phyloP scores from a whole-genome alignment of 2,113 vertebrate species.

The Phoxinus phoxinus region DNA sequence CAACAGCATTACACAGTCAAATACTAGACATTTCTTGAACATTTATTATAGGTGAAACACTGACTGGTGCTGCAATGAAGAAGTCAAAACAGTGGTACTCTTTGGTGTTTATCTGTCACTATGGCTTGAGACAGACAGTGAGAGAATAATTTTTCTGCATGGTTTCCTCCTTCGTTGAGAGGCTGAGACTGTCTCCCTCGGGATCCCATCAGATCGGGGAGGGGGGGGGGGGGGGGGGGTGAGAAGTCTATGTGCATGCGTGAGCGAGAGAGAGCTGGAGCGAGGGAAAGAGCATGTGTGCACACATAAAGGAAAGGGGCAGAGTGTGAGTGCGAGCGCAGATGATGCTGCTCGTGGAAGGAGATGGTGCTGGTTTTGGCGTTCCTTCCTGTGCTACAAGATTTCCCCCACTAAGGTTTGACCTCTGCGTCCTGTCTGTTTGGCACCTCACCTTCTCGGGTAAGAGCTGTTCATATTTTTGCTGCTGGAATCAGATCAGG shows the following conservation, averaged over 20 bases:
- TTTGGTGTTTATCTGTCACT: slow-evolving; percentile 61
- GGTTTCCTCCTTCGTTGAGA: slow-evolving; percentile 74
- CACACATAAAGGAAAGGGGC: slow-evolving; percentile 47
- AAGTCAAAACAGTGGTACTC: slow-evolving; percentile 13
- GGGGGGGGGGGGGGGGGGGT: slow-evolving; percentile 66
- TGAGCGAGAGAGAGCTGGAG: slow-evolving; percentile 45
- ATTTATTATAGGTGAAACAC: not conserved
- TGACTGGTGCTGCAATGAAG: not conserved
- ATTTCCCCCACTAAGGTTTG: slow-evolving; percentile 91
- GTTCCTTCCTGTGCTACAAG: slow-evolving; percentile 79
- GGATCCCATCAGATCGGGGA: slow-evolving; percentile 74
- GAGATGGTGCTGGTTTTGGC: slow-evolving; percentile 59
- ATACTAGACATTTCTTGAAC: not conserved
- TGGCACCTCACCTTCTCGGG: slow-evolving; percentile 81
- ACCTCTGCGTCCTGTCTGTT: slow-evolving; percentile 88
- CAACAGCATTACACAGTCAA: not conserved
- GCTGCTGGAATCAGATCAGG: slow-evolving; percentile 63
- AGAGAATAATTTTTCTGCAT: slow-evolving; percentile 70
- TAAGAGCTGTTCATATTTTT: slow-evolving; percentile 74
- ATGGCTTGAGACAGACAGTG: slow-evolving; percentile 59
- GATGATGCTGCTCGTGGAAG: slow-evolving; percentile 51
- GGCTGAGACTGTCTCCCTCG: slow-evolving; percentile 63
- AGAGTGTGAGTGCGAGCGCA: slow-evolving; percentile 40
- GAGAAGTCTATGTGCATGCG: slow-evolving; percentile 49
- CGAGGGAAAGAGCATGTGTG: slow-evolving; percentile 48